phyloP scores from a whole-genome alignment of 2,888 invertebrate genomes.

The Ophioninae sp. region DNA sequence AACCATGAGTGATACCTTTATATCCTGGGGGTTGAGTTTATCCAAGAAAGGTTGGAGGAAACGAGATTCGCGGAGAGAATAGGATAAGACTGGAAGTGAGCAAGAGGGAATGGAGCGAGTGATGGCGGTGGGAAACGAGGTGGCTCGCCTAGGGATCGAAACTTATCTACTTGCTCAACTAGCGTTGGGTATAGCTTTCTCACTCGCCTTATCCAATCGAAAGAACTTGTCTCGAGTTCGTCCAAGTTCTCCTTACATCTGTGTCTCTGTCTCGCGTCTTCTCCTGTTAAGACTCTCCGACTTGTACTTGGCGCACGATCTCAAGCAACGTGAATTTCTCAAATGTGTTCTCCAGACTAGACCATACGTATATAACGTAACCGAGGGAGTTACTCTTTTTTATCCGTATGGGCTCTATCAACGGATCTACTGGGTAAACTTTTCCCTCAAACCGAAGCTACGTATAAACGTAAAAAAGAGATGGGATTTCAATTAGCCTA shows the following conservation, averaged over 20 bases:
- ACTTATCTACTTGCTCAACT: constrained; percentile 80
- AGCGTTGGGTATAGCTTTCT: constrained; percentile 73
- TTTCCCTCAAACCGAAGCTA: constrained; percentile 6
- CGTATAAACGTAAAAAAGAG: constrained; percentile 9
- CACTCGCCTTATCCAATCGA: constrained; percentile 76
- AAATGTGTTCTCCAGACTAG: constrained; percentile 48
- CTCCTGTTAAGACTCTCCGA: constrained; percentile 52
- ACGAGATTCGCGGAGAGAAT: constrained; percentile 58
- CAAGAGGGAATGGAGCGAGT: constrained; percentile 65
- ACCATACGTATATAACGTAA: constrained; percentile 13
- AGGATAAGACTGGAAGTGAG: constrained; percentile 59
- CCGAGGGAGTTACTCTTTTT: constrained; percentile 32
- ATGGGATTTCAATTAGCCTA: constrained; percentile 9
- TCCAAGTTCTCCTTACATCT: constrained; percentile 60
- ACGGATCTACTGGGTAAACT: constrained; percentile 16
- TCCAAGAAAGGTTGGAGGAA: constrained; percentile 68
- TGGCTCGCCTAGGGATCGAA: constrained; percentile 78
- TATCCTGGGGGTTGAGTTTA: constrained; percentile 70
- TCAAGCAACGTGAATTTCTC: constrained; percentile 56
- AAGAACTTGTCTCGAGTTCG: constrained; percentile 72
- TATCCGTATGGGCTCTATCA: constrained; percentile 27
- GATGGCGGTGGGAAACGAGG: constrained; percentile 72
- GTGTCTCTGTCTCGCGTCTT: constrained; percentile 50
- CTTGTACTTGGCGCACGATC: constrained; percentile 43
- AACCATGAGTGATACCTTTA: constrained; percentile 70